These are phyloP conservation scores for Eriocheir sinensis DNA, from an alignment of 1,140 invertebrate species.

Conservation along the genomic window DNA sequence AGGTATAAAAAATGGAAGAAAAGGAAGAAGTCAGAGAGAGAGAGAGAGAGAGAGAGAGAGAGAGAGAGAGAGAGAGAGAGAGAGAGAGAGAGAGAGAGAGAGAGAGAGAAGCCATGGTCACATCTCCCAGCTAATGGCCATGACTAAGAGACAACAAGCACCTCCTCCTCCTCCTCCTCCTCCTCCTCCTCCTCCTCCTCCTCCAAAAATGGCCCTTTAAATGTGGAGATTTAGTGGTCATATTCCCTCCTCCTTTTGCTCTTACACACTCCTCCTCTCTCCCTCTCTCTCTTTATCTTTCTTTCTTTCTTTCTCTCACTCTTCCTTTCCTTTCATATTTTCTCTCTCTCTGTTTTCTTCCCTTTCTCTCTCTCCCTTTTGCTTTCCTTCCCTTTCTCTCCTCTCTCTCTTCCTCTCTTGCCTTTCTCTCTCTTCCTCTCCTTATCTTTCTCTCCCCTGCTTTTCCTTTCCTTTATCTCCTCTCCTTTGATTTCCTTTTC, in stretches of 20 bases:
- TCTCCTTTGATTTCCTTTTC: no score
- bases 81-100: constrained; percentile 1
- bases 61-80: neutral
- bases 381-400: neutral
- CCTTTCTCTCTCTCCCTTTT: constrained; percentile 23
- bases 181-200: neutral
- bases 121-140: no score
- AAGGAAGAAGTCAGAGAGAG: no score
- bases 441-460: no score
- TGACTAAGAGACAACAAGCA: neutral
- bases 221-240: neutral
- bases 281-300: neutral
- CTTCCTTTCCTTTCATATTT: neutral
- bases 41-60: no score
- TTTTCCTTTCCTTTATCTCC: no score
- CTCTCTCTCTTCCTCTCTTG: no score
- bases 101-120: neutral
- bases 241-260: no score
- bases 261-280: neutral
- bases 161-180: no score
- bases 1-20: no score
- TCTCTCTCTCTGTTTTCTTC: constrained; percentile 12
- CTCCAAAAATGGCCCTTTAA: neutral
- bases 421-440: no score
- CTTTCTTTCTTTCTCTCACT: no score